Evolutionary conservation across 1,140 invertebrate genomes (phyloP).

Genomic region (Polypedilum pembai): DNA sequence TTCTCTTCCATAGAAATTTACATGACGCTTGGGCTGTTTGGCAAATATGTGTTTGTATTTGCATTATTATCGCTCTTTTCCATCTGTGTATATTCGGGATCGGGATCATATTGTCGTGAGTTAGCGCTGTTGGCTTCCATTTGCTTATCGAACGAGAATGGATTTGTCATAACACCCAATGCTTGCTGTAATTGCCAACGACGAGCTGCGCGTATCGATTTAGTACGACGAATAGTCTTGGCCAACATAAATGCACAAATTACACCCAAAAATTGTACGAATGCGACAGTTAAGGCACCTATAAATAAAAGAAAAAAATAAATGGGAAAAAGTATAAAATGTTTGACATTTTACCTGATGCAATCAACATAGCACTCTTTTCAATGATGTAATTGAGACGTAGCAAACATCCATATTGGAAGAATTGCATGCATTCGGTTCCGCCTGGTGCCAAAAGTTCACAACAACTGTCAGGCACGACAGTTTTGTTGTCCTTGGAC

Average conservation of each 20-base stretch:
- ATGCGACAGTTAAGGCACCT: constrained; percentile 66
- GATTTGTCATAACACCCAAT: constrained; percentile 42
- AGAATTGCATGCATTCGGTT: constrained; percentile 42
- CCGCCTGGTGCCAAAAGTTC: constrained; percentile 36
- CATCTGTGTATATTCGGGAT: constrained; percentile 41
- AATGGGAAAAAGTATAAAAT: too few species aligned
- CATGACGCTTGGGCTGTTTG: constrained; percentile 42
- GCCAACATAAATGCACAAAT: constrained; percentile 79
- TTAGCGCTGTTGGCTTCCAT: constrained; percentile 38
- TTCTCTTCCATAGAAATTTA: constrained; percentile 30
- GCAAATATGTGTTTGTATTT: constrained; percentile 37
- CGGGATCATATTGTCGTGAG: constrained; percentile 36
- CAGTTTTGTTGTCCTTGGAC: constrained; percentile 40
- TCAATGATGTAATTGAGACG: constrained; percentile 58
- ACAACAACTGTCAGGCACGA: constrained; percentile 53
- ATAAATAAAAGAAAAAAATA: too few species aligned
- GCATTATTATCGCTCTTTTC: constrained; percentile 33
- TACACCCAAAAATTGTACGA: constrained; percentile 77
- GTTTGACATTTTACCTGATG: constrained; percentile 46
- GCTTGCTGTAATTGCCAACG: constrained; percentile 58
- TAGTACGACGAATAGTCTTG: constrained; percentile 69
- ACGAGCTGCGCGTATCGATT: constrained; percentile 59
- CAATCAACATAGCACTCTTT: constrained; percentile 64
- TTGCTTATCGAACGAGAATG: constrained; percentile 24
- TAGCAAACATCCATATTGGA: constrained; percentile 56